A percentile compares a stretch with the other conserved stretches of the same genome.
Conservation (phyloP, 2,113 vertebrate genomes). For the Archocentrus centrarchus region DNA sequence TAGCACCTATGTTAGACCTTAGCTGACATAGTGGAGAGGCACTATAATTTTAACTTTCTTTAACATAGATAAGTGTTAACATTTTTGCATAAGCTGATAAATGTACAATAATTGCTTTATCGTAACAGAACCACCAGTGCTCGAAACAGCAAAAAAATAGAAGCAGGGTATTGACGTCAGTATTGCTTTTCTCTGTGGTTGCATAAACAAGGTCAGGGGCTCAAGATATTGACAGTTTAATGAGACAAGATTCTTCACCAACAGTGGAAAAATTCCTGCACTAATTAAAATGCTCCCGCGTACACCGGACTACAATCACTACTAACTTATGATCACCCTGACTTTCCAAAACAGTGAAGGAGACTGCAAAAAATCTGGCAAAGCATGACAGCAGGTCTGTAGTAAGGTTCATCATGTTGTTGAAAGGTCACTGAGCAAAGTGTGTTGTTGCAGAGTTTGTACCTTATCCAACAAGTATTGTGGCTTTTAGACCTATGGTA, state of each 20-base stretch:
- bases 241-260: background rate
- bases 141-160: background rate
- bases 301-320: background rate
- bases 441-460: background rate
- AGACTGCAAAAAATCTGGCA: background rate
- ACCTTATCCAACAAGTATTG: background rate
- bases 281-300: constrained; percentile 15
- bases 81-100: background rate
- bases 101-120: constrained; percentile 4
- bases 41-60: background rate
- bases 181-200: background rate
- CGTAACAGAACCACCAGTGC: background rate
- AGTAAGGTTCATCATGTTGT: background rate
- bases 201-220: constrained; percentile 15
- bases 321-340: background rate
- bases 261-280: background rate
- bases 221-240: constrained; percentile 18
- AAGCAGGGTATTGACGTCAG: background rate
- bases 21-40: background rate
- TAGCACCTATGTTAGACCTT: background rate
- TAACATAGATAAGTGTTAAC: background rate
- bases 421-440: constrained; percentile 29
- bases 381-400: background rate
- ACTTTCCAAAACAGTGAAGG: background rate
- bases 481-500: constrained; percentile 7